Evolutionary conservation across 2,797 vertebrate species (phyloP).

Genomic region (Bovichtus diacanthus): DNA sequence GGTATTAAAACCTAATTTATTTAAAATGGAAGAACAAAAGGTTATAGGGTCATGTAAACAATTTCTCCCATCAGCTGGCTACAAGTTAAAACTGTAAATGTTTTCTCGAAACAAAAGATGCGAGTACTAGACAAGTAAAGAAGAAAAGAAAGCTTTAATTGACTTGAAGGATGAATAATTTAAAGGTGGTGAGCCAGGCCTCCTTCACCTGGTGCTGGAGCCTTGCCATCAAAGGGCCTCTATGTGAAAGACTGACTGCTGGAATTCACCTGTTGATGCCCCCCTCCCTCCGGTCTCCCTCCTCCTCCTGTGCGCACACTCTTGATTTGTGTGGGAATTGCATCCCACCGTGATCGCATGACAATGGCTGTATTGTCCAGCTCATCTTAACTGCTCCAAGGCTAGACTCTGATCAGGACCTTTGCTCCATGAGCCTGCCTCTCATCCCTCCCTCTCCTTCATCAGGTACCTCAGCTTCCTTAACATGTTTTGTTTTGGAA

Average conservation of each 20-base stretch:
- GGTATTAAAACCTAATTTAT: no score
- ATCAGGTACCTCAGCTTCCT: background rate
- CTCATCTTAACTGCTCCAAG: conserved; percentile 43
- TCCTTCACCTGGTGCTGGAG: conserved; percentile 23
- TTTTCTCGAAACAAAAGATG: background rate
- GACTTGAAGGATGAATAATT: conserved; percentile 39
- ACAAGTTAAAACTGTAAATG: background rate
- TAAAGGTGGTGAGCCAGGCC: background rate
- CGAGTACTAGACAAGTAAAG: conserved; percentile 12
- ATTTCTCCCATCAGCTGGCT: background rate
- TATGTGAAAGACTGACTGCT: conserved; percentile 21
- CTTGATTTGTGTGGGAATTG: conserved; percentile 62
- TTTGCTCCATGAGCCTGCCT: background rate
- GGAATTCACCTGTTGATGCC: conserved; percentile 55
- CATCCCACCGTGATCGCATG: conserved; percentile 48
- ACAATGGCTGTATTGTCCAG: conserved; percentile 76
- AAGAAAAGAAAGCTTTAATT: conserved; percentile 31
- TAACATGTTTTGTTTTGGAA: background rate
- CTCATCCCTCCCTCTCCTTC: background rate
- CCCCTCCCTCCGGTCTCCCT: background rate
- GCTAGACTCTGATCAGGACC: conserved; percentile 16
- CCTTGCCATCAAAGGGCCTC: conserved; percentile 23
- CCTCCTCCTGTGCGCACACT: background rate
- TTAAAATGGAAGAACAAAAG: no score
- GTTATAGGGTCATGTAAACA: background rate